phyloP scores from a whole-genome alignment of 1,140 invertebrate genomes.

The Caerostris extrusa region DNA sequence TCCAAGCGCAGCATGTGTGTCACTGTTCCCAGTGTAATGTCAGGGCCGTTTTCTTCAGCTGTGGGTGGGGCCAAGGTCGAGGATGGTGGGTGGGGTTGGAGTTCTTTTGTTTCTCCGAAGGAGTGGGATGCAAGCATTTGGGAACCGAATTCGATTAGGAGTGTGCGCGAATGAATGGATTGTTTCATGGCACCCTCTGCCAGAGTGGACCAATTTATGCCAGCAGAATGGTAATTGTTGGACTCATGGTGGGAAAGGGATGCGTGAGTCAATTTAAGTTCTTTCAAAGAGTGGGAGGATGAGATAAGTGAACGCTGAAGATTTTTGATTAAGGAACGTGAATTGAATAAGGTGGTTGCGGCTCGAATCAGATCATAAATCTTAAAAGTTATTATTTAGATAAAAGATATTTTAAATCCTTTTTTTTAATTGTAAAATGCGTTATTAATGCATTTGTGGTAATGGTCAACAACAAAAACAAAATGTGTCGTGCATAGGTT shows the following conservation, averaged over 20 bases:
- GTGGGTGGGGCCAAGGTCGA: background rate
- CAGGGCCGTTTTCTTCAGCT: background rate
- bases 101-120: background rate
- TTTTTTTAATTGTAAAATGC: too few relatives aligned
- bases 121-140: background rate
- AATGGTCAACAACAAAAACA: too few relatives aligned
- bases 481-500: too few relatives aligned
- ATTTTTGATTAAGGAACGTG: too few relatives aligned
- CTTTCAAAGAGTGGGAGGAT: too few relatives aligned
- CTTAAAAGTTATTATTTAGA: too few relatives aligned
- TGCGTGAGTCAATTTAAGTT: background rate
- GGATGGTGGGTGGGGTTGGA: background rate
- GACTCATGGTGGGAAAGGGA: background rate
- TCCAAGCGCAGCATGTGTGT: constrained; percentile 10
- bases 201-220: background rate
- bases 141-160: background rate
- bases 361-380: too few relatives aligned
- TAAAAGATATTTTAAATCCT: too few relatives aligned
- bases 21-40: constrained; percentile 4
- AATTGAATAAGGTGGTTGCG: too few relatives aligned
- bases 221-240: background rate
- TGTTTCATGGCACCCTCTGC: background rate
- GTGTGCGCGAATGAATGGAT: background rate
- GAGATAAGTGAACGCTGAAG: too few relatives aligned
- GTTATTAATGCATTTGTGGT: too few relatives aligned